Base-by-base conservation (phyloP, 2,797 vertebrate species). In the Hozukius guyotensis region DNA sequence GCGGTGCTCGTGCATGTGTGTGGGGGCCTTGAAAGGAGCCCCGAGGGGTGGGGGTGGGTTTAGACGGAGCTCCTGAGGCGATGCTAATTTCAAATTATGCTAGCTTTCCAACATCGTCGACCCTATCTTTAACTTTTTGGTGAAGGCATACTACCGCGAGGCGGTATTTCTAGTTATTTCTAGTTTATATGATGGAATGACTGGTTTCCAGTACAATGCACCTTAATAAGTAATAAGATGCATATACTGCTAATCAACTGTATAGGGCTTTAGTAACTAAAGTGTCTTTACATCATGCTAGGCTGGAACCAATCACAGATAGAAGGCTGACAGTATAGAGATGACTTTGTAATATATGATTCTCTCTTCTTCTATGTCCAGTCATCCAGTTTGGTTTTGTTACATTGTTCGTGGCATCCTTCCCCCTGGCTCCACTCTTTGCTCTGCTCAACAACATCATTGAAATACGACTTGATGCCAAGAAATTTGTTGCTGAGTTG, bases 311-410 rank as follows among this genome's bases (percentile, higher is more conserved):
- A 52, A n/a, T 52, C 49, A 52, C 49, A 52, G 49, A 52, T 52
- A 52, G 46, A 49, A 49, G 18, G 46, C 46, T 49, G 46, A 4
- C 46, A 49, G 46, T 52, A 52, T n/a, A 52, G 20, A n/a, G 49
- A 52, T 52, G 49, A 52, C 8, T 52, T n/a, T n/a, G 49, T 52
- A 22, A 52, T n/a, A 32, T 31, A 22, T 46, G 49, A 3, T 46
- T 67, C 4, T 71, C 2, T 87, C 20, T 49, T 75, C 4, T 73
- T 72, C 64, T 73, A 24, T 72, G 12, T 78, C 27, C 94, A 99
- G 98, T 99, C 84, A 99, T 99, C 93, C 98, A 99, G 96, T 99
- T 99, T 88, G 98, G 98, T 11, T 99, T 99, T 61, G 98, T 99
- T 24, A 99, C 98, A 7, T 72, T 99, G 88, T 99, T 99, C 0